Base-by-base conservation (phyloP, 2,888 invertebrate species). In the Rhaphigaster nebulosa region DNA sequence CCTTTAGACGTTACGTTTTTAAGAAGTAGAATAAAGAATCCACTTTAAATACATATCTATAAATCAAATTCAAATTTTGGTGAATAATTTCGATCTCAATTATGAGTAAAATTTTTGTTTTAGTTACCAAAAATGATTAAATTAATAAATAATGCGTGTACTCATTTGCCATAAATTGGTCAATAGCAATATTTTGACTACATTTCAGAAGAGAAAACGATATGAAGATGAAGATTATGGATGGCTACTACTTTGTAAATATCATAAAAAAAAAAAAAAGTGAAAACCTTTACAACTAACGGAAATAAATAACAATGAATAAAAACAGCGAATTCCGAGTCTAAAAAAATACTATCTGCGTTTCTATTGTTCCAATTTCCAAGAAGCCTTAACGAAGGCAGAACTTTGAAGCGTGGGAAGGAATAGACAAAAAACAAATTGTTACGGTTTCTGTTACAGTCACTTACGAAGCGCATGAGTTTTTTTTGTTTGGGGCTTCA, bases 351-450 rank as follows among this genome's bases (percentile, higher is more conserved):
- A 76, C 70, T 6, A 23, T 38, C 70, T 38, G 38, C 84, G 84
- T 45, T 84, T 84, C 84, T 18, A 84, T 84, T 84, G 84, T 50
- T n/a, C 45, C 4, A n/a, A 18, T 45, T 84, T 84, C 84, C 84
- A n/a, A 84, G 84, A 84, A 84, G 38, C 84, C 84, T 84, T 84
- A n/a, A 84, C 26, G 84, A 84, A 84, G 84, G 84, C 26, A 45
- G 45, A 84, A 84, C 45, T 41, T 26, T n/a, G 84, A 84, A 84
- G n/a, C 84, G 84, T 84, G 84, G 84, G 84, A 84, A 45, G 41
- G 45, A 45, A 84, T 76, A n/a, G 45, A 84, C 80, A 84, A 84
- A 45, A 80, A 84, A 45, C 84, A 45, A 84, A 45, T 84, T n/a
- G 80, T 50, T 84, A 84, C 45, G 84, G n/a, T 84, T 84, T 45